These are phyloP conservation scores for Drosophila prolongata DNA, from an alignment of 2,888 invertebrate genomes.

Conservation along the genomic window DNA sequence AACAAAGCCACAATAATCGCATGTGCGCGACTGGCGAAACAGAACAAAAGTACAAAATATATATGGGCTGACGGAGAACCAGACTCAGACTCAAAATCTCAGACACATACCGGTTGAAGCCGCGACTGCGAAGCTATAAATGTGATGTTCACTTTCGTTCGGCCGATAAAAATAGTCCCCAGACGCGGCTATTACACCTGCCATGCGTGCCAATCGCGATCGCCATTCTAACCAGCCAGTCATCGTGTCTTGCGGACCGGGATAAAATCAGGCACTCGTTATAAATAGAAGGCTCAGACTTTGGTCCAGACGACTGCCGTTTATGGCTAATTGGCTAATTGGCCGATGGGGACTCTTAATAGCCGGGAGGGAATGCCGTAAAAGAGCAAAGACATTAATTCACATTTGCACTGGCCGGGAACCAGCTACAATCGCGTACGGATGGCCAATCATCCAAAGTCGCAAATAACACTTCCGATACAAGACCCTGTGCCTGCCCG, in stretches of 20 bases:
- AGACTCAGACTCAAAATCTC: neutral
- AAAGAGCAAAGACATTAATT: slow-evolving; percentile 27
- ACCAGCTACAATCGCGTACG: neutral
- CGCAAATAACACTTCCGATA: slow-evolving; percentile 56
- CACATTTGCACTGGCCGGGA: slow-evolving; percentile 20
- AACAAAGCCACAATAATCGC: slow-evolving; percentile 47
- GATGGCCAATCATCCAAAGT: slow-evolving; percentile 9
- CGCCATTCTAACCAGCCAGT: slow-evolving; percentile 32
- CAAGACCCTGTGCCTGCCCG: slow-evolving; percentile 36
- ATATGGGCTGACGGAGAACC: slow-evolving; percentile 47
- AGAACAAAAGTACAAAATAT: slow-evolving; percentile 69
- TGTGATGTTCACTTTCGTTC: slow-evolving; percentile 74
- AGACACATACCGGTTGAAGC: slow-evolving; percentile 30
- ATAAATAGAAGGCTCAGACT: slow-evolving; percentile 40
- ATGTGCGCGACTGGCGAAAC: slow-evolving; percentile 66
- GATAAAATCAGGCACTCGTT: slow-evolving; percentile 22
- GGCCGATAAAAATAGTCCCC: slow-evolving; percentile 69
- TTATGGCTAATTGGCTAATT: slow-evolving; percentile 59
- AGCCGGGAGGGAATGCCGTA: slow-evolving; percentile 39
- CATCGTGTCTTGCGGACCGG: slow-evolving; percentile 44
- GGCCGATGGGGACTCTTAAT: slow-evolving; percentile 49
- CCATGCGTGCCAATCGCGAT: slow-evolving; percentile 25
- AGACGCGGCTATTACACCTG: slow-evolving; percentile 55
- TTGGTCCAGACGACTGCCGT: slow-evolving; percentile 41
- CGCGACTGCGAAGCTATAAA: slow-evolving; percentile 40